Evolutionary conservation across 1,140 invertebrate species (phyloP).

Genomic region (Pogonomyrmex barbatus): DNA sequence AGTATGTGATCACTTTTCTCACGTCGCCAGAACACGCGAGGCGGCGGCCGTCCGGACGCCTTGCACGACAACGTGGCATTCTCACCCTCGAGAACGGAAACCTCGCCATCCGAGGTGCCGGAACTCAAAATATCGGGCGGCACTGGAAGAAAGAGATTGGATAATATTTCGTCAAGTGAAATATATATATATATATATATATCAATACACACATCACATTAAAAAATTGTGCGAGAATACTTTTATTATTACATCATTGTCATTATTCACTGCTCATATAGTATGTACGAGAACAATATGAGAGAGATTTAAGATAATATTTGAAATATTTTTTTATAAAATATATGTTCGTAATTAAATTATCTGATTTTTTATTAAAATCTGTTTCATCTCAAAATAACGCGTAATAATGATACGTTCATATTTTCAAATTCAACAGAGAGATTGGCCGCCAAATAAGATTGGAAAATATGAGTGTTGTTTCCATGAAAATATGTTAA

Average conservation of each 20-base stretch:
- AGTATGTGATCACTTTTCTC: slow-evolving; percentile 84
- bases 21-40: slow-evolving; percentile 87
- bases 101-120: slow-evolving; percentile 88
- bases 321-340: background rate
- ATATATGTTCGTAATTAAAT: background rate
- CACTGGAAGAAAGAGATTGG: slow-evolving; percentile 85
- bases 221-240: background rate
- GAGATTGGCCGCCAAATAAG: background rate
- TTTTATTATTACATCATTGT: background rate
- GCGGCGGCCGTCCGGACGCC: slow-evolving; percentile 88
- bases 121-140: slow-evolving; percentile 88
- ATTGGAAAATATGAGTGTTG: background rate
- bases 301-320: background rate
- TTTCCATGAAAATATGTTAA: slow-evolving; percentile 3
- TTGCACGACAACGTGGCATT: slow-evolving; percentile 90
- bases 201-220: background rate
- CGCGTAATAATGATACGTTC: background rate
- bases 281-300: background rate
- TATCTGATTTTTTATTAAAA: background rate
- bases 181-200: background rate
- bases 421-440: background rate
- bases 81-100: slow-evolving; percentile 89
- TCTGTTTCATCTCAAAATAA: slow-evolving; percentile 16
- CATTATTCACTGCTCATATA: background rate
- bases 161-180: background rate